Percentiles rank a stretch among this genome's conserved stretches.
Conservation (phyloP, 2,113 vertebrate genomes). For the Podilymbus podiceps region DNA sequence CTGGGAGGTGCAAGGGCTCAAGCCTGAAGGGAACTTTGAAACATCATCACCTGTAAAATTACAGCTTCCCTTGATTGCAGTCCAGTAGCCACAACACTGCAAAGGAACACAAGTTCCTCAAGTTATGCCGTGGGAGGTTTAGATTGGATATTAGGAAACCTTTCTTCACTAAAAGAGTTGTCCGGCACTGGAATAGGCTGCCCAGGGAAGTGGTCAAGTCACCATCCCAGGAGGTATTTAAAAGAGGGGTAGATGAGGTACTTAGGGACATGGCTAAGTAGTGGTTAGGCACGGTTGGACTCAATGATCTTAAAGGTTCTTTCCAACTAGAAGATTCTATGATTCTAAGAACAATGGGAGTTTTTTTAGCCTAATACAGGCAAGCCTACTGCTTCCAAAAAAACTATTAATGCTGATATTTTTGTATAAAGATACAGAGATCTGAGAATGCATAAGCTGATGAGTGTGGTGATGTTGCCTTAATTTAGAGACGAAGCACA, state of each 20-base stretch:
- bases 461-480: background rate
- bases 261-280: too few relatives aligned
- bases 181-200: too few relatives aligned
- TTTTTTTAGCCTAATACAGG: background rate
- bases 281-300: too few relatives aligned
- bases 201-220: too few relatives aligned
- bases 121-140: too few relatives aligned
- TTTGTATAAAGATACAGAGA: background rate
- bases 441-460: background rate
- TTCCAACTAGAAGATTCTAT: too few relatives aligned
- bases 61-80: background rate
- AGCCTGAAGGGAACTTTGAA: background rate
- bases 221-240: too few relatives aligned
- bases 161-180: too few relatives aligned
- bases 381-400: background rate
- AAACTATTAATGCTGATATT: rapidly evolving
- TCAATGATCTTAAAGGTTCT: too few relatives aligned
- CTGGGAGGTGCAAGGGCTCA: background rate
- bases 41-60: background rate
- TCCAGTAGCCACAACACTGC: background rate
- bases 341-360: too few relatives aligned
- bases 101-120: background rate
- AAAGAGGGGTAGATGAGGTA: too few relatives aligned
- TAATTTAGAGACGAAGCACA: background rate
- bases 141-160: too few relatives aligned